Evolutionary conservation across 2,113 vertebrate species (phyloP).

Genomic region (Geothlypis trichas): DNA sequence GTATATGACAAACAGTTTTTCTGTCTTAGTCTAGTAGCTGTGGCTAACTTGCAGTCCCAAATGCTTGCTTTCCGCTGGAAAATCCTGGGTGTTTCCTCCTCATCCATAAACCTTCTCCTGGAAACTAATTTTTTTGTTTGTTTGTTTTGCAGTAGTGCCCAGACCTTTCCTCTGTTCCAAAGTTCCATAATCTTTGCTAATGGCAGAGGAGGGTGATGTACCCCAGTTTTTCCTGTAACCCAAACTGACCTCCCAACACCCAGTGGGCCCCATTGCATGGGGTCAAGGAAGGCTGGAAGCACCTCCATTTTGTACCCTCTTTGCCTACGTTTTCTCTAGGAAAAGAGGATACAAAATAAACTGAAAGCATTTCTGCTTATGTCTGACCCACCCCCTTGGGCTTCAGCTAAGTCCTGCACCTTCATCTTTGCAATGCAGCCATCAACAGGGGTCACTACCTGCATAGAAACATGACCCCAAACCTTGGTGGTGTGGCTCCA

Average conservation of each 20-base stretch:
- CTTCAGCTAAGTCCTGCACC: background rate
- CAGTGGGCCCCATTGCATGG: background rate
- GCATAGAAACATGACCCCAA: background rate
- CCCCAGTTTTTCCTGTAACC: background rate
- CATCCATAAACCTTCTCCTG: background rate
- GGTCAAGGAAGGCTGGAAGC: background rate
- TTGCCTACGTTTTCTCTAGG: background rate
- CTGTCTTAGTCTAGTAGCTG: background rate
- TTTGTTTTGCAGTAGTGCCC: background rate
- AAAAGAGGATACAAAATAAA: background rate
- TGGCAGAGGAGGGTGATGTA: background rate
- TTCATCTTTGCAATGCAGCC: background rate
- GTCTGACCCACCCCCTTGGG: accelerated
- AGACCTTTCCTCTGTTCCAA: background rate
- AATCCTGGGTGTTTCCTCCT: background rate
- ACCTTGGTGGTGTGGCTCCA: background rate
- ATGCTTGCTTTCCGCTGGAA: background rate
- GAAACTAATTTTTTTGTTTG: background rate
- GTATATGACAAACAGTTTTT: background rate
- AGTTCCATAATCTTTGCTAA: background rate
- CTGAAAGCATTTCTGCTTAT: background rate
- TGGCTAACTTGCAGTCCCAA: background rate
- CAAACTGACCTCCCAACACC: accelerated
- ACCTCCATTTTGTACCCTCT: background rate
- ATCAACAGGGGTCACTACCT: background rate